Evolutionary conservation across 2,888 invertebrate species (phyloP), one percentile per base, ranked within the genome.

Genomic region (Micoletzkya japonica): DNA sequence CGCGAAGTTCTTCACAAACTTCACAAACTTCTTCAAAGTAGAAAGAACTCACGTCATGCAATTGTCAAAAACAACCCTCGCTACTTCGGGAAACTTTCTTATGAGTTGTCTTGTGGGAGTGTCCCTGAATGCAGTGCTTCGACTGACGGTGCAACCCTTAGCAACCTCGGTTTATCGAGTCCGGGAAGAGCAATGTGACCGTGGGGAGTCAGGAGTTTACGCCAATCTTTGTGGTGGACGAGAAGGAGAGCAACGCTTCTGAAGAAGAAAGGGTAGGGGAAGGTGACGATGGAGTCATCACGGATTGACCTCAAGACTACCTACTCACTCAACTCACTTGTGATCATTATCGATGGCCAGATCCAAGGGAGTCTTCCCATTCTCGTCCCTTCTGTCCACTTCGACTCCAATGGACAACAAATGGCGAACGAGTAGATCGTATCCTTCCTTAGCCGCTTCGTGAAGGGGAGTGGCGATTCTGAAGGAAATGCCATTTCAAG

Each of bases 61-160:
- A 34, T 44, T 50, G 28, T 32, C 34, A 36, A 64, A 64, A 10
- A 64, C 64, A 24, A 64, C 32, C 4, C 24, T 10, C 1, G 64
- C 64, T 6, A 64, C 37, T 7, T 64, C 64, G 20, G 64, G 64
- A 36, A 36, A 52, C n/a, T 52, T 34, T 20, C 34, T 32, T 6
- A 64, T 64, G 4, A 64, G 24, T 54, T n/a, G 34, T 56, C 66
- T 34, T 56, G 54, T 66, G 7, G 54, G 66, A 20, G 49, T 52
- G 14, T 64, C 28, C 64, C 20, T 6, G 3, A 54, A 30, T 64
- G 20, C 7, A 4, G 1, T 1, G 2, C 6, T 37, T 39, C 44
- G 17, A 17, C 39, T 4, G 4, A 10, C 30, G 10, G 4, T 26
- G 10, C 30, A 4, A 17, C 7, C 10, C 24, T 26, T 7, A 26